Evolutionary conservation across 2,888 invertebrate species (phyloP), one percentile per base, ranked within the genome.

Genomic region (Tenthredo notha): DNA sequence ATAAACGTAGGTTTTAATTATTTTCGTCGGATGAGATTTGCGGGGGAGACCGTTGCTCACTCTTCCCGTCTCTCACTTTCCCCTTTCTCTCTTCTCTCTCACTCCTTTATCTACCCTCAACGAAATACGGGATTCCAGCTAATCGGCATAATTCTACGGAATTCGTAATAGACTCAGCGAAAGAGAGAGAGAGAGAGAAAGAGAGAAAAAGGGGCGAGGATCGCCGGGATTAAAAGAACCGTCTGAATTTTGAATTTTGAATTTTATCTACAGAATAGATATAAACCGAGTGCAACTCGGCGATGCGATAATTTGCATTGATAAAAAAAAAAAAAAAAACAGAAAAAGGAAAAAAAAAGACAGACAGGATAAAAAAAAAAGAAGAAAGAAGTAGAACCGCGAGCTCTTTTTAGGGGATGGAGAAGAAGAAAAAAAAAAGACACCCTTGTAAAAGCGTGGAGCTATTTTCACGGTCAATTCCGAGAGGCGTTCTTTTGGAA

Each of bases 101-200:
- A 4, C 54, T 50, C n/a, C n/a, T 3, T 61, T 37, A 67, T 77
- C 50, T 33, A 29, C 77, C 33, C 61, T 21, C 37, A 33, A 50
- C 54, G n/a, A 58, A 21, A 25, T 89, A 89, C 90, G 86, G 89
- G 88, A 90, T 88, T 88, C 88, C 86, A 84, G 89, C 89, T 90
- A 90, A 90, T 90, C 90, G 90, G 90, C 89, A 90, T 90, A 90
- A 90, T 90, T 90, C 89, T 89, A 89, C 87, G 88, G 88, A 90
- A 90, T 90, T 88, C 90, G 90, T 90, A 90, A 90, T 90, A 88
- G 90, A 90, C 90, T 90, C 25, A 33, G 88, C 88, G 90, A 87
- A 87, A 50, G 50, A 29, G 10, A 54, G 29, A 6, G 29, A 2
- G 29, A 74, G 25, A 37, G 40, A 21, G 40, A 25, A 25, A 40